Percentiles rank a stretch among this genome's conserved stretches.
Evolutionary conservation across 2,888 invertebrate genomes (phyloP).

Genomic region (Arctia plantaginis): DNA sequence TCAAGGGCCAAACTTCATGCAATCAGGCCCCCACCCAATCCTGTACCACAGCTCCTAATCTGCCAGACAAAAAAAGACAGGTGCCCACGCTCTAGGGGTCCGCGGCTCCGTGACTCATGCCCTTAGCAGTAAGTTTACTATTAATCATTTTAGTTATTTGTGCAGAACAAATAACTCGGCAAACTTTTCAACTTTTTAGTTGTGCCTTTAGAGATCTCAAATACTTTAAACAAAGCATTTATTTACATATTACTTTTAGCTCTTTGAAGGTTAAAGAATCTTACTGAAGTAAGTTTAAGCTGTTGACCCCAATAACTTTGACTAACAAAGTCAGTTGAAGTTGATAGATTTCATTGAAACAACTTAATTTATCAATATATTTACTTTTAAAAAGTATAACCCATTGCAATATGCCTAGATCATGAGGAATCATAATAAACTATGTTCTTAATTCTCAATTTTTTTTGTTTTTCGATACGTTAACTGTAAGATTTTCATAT

Average conservation of each 20-base stretch:
- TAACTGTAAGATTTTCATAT: not conserved
- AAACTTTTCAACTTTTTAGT: not conserved
- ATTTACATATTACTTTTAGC: not conserved
- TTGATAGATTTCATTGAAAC: no score
- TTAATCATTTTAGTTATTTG: not conserved
- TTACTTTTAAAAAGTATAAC: no score
- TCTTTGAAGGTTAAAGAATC: not conserved
- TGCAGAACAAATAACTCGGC: constrained; percentile 3
- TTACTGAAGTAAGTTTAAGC: not conserved
- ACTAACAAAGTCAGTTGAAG: not conserved
- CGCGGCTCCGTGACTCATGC: not conserved
- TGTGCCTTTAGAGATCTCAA: not conserved
- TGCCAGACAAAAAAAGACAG: not conserved
- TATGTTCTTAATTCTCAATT: no score
- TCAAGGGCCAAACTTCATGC: no score
- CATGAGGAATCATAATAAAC: no score
- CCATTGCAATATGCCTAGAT: no score
- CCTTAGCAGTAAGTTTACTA: not conserved
- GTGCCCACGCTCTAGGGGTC: not conserved
- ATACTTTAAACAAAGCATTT: not conserved
- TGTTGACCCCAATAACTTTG: not conserved
- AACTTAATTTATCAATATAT: no score
- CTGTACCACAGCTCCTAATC: no score
- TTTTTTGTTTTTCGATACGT: not conserved
- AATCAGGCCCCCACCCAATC: no score